These are phyloP conservation scores for Passerina amoena DNA, from an alignment of 2,113 vertebrate genomes.

Conservation along the genomic window DNA sequence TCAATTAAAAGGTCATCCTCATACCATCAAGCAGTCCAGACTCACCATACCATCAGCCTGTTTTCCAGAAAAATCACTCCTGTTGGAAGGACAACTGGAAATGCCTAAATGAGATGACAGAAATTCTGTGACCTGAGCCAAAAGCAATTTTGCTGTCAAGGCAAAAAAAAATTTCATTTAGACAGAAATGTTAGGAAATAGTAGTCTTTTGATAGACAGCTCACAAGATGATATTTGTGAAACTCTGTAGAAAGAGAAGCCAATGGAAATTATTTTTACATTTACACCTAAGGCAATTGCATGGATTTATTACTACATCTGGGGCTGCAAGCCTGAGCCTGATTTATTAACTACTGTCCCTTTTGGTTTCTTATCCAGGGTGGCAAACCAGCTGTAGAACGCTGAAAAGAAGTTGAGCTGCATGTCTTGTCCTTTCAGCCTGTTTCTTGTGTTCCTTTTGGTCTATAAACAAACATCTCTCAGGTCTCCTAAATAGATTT, in stretches of 20 bases:
- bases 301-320: conserved; percentile 9
- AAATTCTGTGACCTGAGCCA: background rate
- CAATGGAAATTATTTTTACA: background rate
- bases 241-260: background rate
- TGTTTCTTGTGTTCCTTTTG: conserved; percentile 9
- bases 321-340: background rate
- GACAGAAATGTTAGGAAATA: background rate
- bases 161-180: background rate
- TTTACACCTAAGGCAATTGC: background rate
- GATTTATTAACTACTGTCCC: conserved; percentile 14
- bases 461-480: conserved; percentile 43
- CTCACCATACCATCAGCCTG: background rate
- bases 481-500: conserved; percentile 41
- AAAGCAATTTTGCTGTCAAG: background rate
- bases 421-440: background rate
- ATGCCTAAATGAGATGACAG: background rate
- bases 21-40: background rate
- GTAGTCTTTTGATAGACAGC: background rate
- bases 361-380: background rate
- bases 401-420: background rate
- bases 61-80: background rate
- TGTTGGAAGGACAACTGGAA: background rate
- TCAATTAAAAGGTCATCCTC: background rate
- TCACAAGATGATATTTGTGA: background rate
- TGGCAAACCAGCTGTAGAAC: background rate